Percentiles rank a stretch among this genome's conserved stretches.
phyloP scores from a whole-genome alignment of 1,140 invertebrate genomes.

The Ips typographus region DNA sequence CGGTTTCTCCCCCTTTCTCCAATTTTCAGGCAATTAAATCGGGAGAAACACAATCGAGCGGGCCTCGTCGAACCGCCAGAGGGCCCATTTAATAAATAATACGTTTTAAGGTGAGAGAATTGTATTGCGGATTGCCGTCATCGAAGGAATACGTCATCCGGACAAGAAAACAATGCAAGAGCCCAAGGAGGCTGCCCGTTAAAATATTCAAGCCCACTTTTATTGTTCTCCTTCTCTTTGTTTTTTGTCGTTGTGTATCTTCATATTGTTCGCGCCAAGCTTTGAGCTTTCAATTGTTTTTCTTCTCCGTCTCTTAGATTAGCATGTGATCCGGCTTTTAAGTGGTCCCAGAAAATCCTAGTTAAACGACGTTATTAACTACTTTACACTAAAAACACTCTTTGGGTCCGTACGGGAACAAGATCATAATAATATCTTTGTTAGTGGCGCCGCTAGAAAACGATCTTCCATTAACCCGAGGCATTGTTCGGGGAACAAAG shows the following conservation, averaged over 20 bases:
- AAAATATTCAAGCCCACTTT: slow-evolving; percentile 7
- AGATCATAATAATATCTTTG: slow-evolving; percentile 30
- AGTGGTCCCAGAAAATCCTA: background rate
- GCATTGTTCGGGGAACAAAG: slow-evolving; percentile 29
- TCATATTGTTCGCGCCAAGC: background rate
- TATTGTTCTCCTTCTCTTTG: background rate
- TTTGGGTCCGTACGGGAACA: slow-evolving; percentile 20
- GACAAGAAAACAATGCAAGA: slow-evolving; percentile 18
- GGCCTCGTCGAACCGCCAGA: slow-evolving; percentile 17
- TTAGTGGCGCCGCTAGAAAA: slow-evolving; percentile 22
- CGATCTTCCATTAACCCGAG: slow-evolving; percentile 25
- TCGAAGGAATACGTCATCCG: slow-evolving; percentile 24
- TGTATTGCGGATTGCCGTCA: slow-evolving; percentile 23
- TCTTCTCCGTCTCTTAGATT: background rate
- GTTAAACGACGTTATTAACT: slow-evolving; percentile 23
- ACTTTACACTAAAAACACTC: slow-evolving; percentile 26
- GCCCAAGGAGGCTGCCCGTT: background rate
- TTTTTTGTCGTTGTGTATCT: background rate
- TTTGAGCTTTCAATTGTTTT: background rate
- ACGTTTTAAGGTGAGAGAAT: slow-evolving; percentile 28
- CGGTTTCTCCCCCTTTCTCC: slow-evolving; percentile 24
- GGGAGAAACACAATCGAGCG: slow-evolving; percentile 20
- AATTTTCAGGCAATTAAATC: slow-evolving; percentile 29
- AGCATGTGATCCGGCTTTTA: background rate
- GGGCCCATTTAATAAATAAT: slow-evolving; percentile 29